Conservation (phyloP, 1,140 invertebrate genomes). For the Elymnias hypermnestra region DNA sequence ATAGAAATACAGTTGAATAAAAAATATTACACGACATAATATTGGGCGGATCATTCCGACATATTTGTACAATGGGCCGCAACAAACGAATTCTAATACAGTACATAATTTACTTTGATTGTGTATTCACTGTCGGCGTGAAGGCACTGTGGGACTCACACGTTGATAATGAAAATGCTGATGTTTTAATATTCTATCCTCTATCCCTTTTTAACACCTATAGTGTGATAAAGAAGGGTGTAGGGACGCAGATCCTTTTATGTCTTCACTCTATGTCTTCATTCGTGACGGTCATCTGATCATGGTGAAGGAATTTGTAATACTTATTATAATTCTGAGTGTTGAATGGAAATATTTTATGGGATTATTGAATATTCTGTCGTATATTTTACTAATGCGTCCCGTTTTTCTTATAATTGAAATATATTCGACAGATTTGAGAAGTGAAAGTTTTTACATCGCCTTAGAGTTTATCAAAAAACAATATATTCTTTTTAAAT, state of each 20-base stretch:
- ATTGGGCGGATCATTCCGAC: constrained; percentile 26
- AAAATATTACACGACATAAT: constrained; percentile 23
- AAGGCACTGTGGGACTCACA: constrained; percentile 45
- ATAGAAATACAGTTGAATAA: constrained; percentile 10
- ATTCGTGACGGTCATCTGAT: constrained; percentile 49
- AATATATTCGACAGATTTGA: too few relatives aligned
- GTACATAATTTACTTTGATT: constrained; percentile 46
- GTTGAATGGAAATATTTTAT: constrained; percentile 24
- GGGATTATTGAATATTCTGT: constrained; percentile 19
- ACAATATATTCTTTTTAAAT: too few relatives aligned
- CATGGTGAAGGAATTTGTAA: constrained; percentile 30
- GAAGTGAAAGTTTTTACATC: too few relatives aligned
- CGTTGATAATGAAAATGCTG: constrained; percentile 49
- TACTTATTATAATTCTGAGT: constrained; percentile 17
- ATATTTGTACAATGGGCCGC: constrained; percentile 32
- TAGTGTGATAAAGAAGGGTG: constrained; percentile 14
- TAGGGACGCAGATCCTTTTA: constrained; percentile 17
- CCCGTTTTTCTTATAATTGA: too few relatives aligned
- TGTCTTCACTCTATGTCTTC: constrained; percentile 24
- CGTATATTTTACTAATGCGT: constrained; percentile 2
- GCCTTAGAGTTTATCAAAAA: too few relatives aligned
- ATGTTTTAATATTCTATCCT: constrained; percentile 44
- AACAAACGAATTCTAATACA: constrained; percentile 29
- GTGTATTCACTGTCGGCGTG: constrained; percentile 37
- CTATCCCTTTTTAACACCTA: constrained; percentile 17